These are phyloP conservation scores for Spisula subtruncata DNA, from an alignment of 2,888 invertebrate species.

Conservation along the genomic window DNA sequence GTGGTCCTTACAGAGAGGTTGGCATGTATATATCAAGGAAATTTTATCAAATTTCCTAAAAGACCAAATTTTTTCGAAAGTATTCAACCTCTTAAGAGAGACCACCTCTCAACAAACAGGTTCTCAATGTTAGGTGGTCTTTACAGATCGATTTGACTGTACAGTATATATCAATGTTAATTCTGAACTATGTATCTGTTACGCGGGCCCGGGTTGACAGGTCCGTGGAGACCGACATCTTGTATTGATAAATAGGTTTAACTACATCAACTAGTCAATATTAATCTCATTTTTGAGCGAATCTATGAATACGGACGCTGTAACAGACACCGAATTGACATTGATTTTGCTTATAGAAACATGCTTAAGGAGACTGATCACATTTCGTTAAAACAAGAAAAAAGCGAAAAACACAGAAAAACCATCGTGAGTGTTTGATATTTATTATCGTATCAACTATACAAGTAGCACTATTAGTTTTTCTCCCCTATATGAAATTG, in stretches of 20 bases:
- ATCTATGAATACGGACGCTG: conserved; percentile 14
- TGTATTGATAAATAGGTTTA: conserved; percentile 16
- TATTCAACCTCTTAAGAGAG: too few relatives aligned
- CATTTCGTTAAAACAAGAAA: conserved; percentile 12
- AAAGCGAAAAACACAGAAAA: too few relatives aligned
- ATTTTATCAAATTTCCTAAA: too few relatives aligned
- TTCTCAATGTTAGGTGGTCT: too few relatives aligned
- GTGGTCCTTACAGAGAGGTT: too few relatives aligned
- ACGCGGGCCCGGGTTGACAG: not conserved
- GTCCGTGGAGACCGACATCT: not conserved
- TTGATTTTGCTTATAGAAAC: not conserved
- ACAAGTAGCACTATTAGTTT: not conserved
- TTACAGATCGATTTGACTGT: too few relatives aligned
- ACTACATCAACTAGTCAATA: not conserved
- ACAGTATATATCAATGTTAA: too few relatives aligned
- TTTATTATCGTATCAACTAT: not conserved
- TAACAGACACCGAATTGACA: conserved; percentile 6
- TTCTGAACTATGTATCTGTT: too few relatives aligned
- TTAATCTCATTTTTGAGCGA: conserved; percentile 12
- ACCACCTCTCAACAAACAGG: too few relatives aligned
- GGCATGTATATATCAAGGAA: too few relatives aligned
- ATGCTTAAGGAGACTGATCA: not conserved
- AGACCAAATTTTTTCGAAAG: too few relatives aligned
- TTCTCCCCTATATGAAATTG: not conserved
- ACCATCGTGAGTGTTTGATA: not conserved